A percentile compares a stretch with the other conserved stretches of the same genome.
Evolutionary conservation across 2,888 invertebrate genomes (phyloP).

Genomic region (Tenthredo distinguenda): DNA sequence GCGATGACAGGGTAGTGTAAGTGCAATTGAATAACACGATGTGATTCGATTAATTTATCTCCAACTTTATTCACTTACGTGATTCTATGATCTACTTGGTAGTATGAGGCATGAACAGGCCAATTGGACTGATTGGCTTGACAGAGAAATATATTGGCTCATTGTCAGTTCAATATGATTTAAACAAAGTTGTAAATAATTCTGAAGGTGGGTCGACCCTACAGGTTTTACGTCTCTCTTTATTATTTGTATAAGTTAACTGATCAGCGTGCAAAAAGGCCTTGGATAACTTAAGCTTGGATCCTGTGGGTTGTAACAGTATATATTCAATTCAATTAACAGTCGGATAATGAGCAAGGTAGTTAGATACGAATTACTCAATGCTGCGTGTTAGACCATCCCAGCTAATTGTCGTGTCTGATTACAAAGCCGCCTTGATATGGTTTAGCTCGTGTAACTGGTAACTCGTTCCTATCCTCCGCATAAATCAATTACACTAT

Average conservation of each 20-base stretch:
- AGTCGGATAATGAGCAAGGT: constrained; percentile 9
- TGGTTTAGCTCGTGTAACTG: neutral
- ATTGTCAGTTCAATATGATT: neutral
- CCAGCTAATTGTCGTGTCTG: constrained; percentile 41
- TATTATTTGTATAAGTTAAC: neutral
- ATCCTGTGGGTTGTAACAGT: neutral
- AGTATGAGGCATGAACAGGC: neutral
- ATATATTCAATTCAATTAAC: constrained; percentile 38
- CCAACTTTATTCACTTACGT: constrained; percentile 18
- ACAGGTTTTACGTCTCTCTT: neutral
- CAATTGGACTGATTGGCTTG: constrained; percentile 26
- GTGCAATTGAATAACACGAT: constrained; percentile 21
- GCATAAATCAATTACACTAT: neutral
- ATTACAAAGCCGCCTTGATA: constrained; percentile 45
- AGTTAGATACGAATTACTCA: constrained; percentile 45
- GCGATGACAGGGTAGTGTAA: neutral
- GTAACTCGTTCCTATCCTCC: neutral
- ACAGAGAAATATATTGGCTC: constrained; percentile 22
- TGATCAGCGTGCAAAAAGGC: neutral
- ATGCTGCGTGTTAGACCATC: constrained; percentile 40
- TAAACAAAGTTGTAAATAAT: neutral
- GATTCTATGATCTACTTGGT: constrained; percentile 24
- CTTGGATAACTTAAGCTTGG: neutral
- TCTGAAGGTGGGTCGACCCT: neutral
- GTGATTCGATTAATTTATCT: constrained; percentile 33